Evolutionary conservation across 2,797 vertebrate genomes (phyloP).

Genomic region (Phrynocephalus guinanensis): DNA sequence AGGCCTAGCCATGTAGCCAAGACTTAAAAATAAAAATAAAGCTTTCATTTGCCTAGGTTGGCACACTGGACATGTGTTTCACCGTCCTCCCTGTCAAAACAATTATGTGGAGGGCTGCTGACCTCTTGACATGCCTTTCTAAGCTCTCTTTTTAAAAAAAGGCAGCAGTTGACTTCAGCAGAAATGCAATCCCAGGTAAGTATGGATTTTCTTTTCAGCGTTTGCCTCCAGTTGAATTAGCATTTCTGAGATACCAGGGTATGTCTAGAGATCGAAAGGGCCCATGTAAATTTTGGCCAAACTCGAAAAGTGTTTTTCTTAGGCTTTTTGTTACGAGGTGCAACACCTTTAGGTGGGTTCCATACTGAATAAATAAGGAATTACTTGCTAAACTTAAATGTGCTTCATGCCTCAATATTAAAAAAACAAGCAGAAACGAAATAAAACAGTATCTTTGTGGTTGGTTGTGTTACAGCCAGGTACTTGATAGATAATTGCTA

Average conservation of each 20-base stretch:
- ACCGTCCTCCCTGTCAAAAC: slow-evolving; percentile 13
- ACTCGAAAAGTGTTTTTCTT: slow-evolving; percentile 1
- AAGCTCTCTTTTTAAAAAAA: slow-evolving; percentile 40
- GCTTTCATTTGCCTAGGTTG: slow-evolving; percentile 73
- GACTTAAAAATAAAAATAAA: slow-evolving; percentile 62
- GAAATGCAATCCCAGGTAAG: slow-evolving; percentile 68
- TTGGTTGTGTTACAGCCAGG: slow-evolving; percentile 28
- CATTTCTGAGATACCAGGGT: slow-evolving; percentile 1
- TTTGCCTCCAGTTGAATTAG: slow-evolving; percentile 25
- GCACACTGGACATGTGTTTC: slow-evolving; percentile 54
- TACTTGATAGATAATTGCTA: slow-evolving; percentile 37
- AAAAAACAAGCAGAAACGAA: neutral
- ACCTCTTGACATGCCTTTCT: slow-evolving; percentile 41
- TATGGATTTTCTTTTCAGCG: slow-evolving; percentile 45
- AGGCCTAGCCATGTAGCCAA: slow-evolving; percentile 74
- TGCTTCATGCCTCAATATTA: slow-evolving; percentile 27
- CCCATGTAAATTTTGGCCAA: slow-evolving; percentile 31
- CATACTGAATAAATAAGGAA: slow-evolving; percentile 35
- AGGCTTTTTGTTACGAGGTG: neutral
- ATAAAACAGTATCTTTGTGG: slow-evolving; percentile 17
- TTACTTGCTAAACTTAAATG: neutral
- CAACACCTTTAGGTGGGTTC: neutral
- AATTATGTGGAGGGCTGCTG: slow-evolving; percentile 40
- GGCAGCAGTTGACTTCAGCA: slow-evolving; percentile 58
- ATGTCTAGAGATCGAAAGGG: slow-evolving; percentile 28